Evolutionary conservation across 1,140 invertebrate genomes (phyloP).

Genomic region (Leptoteleia sp.): DNA sequence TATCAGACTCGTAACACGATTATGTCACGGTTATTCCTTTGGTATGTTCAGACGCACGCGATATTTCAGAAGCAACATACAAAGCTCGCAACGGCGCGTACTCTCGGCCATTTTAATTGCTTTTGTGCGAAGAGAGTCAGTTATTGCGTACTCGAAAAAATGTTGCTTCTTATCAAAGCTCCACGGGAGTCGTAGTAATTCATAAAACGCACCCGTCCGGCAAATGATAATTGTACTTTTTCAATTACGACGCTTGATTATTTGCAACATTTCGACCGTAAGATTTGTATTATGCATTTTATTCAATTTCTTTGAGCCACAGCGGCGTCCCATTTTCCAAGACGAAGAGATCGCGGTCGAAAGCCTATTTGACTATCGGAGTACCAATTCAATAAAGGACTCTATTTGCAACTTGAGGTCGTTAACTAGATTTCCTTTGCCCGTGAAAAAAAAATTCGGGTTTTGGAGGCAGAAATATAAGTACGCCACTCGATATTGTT

Average conservation of each 20-base stretch:
- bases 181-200: neutral
- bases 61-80: slow-evolving; percentile 11
- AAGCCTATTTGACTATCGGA: slow-evolving; percentile 42
- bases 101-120: slow-evolving; percentile 10
- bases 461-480: slow-evolving; percentile 14
- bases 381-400: slow-evolving; percentile 37
- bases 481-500: no score
- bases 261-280: slow-evolving; percentile 39
- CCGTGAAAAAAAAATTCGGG: slow-evolving; percentile 6
- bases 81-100: neutral
- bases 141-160: slow-evolving; percentile 15
- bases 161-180: slow-evolving; percentile 10
- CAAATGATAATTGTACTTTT: slow-evolving; percentile 34
- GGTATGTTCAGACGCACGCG: slow-evolving; percentile 2
- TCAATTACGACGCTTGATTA: slow-evolving; percentile 39
- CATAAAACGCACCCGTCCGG: slow-evolving; percentile 17
- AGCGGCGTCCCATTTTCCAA: slow-evolving; percentile 17
- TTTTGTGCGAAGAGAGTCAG: slow-evolving; percentile 4
- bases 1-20: slow-evolving; percentile 40
- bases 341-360: slow-evolving; percentile 34
- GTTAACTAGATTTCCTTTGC: slow-evolving; percentile 16
- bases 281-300: slow-evolving; percentile 43
- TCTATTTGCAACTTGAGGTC: slow-evolving; percentile 18
- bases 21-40: slow-evolving; percentile 39
- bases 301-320: slow-evolving; percentile 45